A percentile compares a stretch with the other conserved stretches of the same genome.
These are phyloP conservation scores for Loriculus beryllinus DNA, from an alignment of 2,797 vertebrate genomes.

Conservation along the genomic window DNA sequence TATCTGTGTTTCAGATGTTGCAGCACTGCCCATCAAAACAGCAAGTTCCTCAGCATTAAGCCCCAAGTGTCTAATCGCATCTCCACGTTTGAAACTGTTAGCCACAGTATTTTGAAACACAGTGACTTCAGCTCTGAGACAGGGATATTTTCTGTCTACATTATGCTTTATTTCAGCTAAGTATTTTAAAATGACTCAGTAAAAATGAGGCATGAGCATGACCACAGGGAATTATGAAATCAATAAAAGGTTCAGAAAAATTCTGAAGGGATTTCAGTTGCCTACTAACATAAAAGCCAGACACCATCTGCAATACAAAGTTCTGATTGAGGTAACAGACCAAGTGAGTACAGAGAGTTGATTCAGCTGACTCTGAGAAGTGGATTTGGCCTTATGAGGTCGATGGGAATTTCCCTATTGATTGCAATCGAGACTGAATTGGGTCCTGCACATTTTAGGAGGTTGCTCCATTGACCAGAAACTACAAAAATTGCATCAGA, in stretches of 20 bases:
- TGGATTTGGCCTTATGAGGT: neutral
- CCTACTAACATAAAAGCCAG: constrained; percentile 63
- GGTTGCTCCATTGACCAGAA: constrained; percentile 20
- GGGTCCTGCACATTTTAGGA: constrained; percentile 20
- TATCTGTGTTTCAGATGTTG: neutral
- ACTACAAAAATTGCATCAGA: constrained; percentile 46
- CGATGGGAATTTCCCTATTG: constrained; percentile 13
- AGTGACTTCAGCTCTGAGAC: constrained; percentile 41
- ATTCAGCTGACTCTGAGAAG: neutral
- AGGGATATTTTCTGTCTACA: constrained; percentile 36
- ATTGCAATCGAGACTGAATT: constrained; percentile 1
- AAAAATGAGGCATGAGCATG: constrained; percentile 58
- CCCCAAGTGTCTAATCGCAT: neutral
- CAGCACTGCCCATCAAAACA: neutral
- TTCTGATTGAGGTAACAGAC: constrained; percentile 15
- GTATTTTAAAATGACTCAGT: constrained; percentile 60
- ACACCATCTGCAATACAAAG: neutral
- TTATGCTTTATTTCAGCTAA: constrained; percentile 50
- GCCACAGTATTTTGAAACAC: constrained; percentile 49
- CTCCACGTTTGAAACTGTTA: constrained; percentile 17
- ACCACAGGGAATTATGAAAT: constrained; percentile 66
- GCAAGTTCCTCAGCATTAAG: neutral
- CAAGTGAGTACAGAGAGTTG: neutral
- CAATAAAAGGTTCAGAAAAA: constrained; percentile 53
- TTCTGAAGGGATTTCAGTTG: constrained; percentile 52